Percentiles rank a stretch among this genome's conserved stretches.
phyloP scores from a whole-genome alignment of 2,888 invertebrate genomes.

The Xestia sexstrigata region DNA sequence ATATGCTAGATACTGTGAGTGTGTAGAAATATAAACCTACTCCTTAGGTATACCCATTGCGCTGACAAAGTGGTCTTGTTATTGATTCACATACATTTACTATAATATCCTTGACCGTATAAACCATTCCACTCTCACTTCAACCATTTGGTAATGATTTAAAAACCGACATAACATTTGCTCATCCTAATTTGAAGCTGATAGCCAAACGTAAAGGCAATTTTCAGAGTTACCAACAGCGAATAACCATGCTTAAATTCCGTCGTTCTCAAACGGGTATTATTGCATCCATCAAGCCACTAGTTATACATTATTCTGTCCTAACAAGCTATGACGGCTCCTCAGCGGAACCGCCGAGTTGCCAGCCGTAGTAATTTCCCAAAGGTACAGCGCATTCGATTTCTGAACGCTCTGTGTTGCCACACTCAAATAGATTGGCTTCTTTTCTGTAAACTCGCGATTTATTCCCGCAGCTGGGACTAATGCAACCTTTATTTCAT shows the following conservation, averaged over 20 bases:
- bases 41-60: too few relatives aligned
- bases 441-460: conserved; percentile 73
- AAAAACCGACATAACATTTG: background rate
- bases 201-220: background rate
- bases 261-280: conserved; percentile 31
- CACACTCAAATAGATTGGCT: conserved; percentile 79
- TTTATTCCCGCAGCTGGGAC: conserved; percentile 67
- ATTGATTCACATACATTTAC: background rate
- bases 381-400: conserved; percentile 76
- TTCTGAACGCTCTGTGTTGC: conserved; percentile 77
- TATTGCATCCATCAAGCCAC: conserved; percentile 48
- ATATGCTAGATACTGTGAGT: too few relatives aligned
- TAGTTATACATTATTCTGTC: conserved; percentile 57
- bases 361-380: conserved; percentile 80
- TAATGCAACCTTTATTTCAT: conserved; percentile 63
- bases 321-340: conserved; percentile 66
- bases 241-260: conserved; percentile 2
- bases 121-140: background rate
- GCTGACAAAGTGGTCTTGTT: too few relatives aligned
- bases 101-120: background rate
- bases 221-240: background rate
- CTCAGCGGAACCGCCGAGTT: conserved; percentile 62
- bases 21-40: too few relatives aligned
- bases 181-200: too few relatives aligned
- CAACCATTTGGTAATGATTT: background rate